Evolutionary conservation across 2,888 invertebrate genomes (phyloP).

Genomic region (Microchrysa polita): DNA sequence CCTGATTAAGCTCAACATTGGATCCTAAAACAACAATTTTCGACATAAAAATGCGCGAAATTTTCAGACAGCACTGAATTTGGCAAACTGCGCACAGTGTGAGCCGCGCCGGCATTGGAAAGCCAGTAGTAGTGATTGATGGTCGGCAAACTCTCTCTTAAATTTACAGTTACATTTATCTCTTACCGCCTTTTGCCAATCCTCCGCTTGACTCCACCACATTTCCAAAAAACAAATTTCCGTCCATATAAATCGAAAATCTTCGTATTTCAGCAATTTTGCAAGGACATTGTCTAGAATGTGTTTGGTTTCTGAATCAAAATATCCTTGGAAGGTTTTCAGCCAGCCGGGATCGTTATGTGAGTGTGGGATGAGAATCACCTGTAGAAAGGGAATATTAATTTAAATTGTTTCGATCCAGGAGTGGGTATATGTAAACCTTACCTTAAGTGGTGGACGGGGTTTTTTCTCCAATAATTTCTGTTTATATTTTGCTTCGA

Average conservation of each 20-base stretch:
- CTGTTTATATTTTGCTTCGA: constrained; percentile 82
- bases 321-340: constrained; percentile 95
- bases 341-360: constrained; percentile 99
- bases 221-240: constrained; percentile 88
- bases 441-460: constrained; percentile 75
- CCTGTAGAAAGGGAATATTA: constrained; percentile 66
- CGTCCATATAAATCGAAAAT: constrained; percentile 96
- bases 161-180: too few relatives aligned
- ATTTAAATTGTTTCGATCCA: neutral
- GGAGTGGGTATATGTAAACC: neutral
- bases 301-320: constrained; percentile 85
- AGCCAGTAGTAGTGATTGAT: too few relatives aligned
- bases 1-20: too few relatives aligned
- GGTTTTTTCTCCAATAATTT: constrained; percentile 73
- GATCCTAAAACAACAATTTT: too few relatives aligned
- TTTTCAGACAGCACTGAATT: neutral
- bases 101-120: too few relatives aligned
- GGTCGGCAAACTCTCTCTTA: too few relatives aligned
- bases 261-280: constrained; percentile 85
- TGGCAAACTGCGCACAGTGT: too few relatives aligned
- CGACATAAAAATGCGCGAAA: neutral
- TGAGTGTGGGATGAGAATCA: constrained; percentile 91
- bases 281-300: constrained; percentile 88
- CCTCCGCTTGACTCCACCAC: constrained; percentile 93
- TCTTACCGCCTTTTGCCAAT: constrained; percentile 76